Evolutionary conservation across 2,113 vertebrate genomes (phyloP), one percentile per base, ranked within the genome.

Genomic region (Typhlomys cinereus): DNA sequence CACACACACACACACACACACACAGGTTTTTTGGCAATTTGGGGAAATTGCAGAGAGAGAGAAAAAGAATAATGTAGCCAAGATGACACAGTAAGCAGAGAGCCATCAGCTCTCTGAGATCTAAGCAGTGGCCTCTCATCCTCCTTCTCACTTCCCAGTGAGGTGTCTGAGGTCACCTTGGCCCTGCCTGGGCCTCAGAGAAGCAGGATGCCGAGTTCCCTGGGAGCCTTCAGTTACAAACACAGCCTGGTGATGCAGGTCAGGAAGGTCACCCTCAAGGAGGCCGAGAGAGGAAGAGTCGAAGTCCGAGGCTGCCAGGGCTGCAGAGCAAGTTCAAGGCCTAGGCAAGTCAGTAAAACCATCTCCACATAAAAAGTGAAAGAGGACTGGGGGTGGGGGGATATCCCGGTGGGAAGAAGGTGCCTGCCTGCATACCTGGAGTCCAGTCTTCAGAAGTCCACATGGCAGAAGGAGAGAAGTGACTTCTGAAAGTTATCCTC

Each of bases 1-100:
- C n/a, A n/a, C n/a, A n/a, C n/a, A n/a, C n/a, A n/a, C n/a, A n/a
- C n/a, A n/a, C n/a, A n/a, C n/a, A n/a, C n/a, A n/a, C n/a, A n/a
- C n/a, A n/a, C n/a, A n/a, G n/a, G n/a, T n/a, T n/a, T n/a, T n/a
- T n/a, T n/a, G 54, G 78, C 23, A 46, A 17, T 5, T 61, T 36
- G 34, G 36, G n/a, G 74, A 73, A 69, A 67, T 34, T 29, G 23
- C 25, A 6, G 69, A 70, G 69, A 41, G 5, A 52, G 21, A 4
- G 52, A 13, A n/a, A n/a, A n/a, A n/a, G 1, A 2, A 1, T 18
- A 13, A 20, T 5, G 21, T 46, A 9, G 0, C 84, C 54, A 29
- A 36, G 44, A 36, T 54, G 48, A 39, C 69, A 84, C 48, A 46
- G 54, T 39, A 67, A 31, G 11, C 10, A 17, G 64, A 46, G 4